Percentiles rank a stretch among this genome's conserved stretches.
These are phyloP conservation scores for Heterodera schachtii DNA, from an alignment of 1,140 invertebrate genomes.

Conservation along the genomic window DNA sequence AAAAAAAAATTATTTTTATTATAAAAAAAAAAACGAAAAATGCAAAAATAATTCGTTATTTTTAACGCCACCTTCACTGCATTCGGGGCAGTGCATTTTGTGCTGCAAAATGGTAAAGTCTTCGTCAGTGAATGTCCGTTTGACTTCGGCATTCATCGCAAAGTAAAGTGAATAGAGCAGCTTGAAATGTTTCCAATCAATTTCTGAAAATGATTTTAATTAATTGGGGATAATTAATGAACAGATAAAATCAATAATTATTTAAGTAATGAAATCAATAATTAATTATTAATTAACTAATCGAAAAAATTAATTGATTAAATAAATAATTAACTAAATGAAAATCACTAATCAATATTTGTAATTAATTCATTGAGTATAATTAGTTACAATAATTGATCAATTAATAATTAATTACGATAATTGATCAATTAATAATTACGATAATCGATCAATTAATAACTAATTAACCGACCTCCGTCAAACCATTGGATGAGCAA, in stretches of 20 bases:
- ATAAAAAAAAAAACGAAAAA: too few relatives aligned
- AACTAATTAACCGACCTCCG: constrained; percentile 24
- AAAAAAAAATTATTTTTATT: too few relatives aligned
- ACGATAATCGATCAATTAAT: constrained; percentile 23
- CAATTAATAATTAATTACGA: constrained; percentile 2
- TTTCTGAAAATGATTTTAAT: constrained; percentile 47
- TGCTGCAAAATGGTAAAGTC: constrained; percentile 59
- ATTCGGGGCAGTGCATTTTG: constrained; percentile 63
- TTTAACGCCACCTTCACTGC: constrained; percentile 38
- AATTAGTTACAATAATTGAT: constrained; percentile 34
- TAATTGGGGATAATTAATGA: neutral
- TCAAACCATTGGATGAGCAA: constrained; percentile 63
- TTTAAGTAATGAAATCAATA: too few relatives aligned
- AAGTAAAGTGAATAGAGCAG: constrained; percentile 62
- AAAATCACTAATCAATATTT: neutral
- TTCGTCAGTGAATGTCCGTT: constrained; percentile 51
- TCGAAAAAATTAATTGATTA: too few relatives aligned
- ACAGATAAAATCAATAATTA: neutral
- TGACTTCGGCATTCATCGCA: constrained; percentile 63
- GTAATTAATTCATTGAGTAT: neutral
- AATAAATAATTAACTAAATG: neutral
- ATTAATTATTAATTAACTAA: too few relatives aligned
- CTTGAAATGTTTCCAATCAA: constrained; percentile 64
- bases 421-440: neutral
- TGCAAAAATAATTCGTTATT: too few relatives aligned